Conservation (phyloP, 2,888 invertebrate genomes). For the Girardia tigrina region DNA sequence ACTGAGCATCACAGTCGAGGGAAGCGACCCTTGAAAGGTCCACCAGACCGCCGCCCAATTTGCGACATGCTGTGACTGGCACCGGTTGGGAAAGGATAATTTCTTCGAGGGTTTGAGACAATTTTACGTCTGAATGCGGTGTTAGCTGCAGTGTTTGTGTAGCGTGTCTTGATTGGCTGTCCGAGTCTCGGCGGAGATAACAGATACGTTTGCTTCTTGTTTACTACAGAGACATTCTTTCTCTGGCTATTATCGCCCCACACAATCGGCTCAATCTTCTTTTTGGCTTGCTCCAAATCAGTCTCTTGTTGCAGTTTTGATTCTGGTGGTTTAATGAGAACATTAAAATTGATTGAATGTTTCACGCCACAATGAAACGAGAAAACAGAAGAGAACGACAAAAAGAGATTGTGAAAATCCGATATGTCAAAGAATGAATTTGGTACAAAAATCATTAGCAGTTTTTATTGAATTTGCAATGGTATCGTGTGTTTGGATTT, state of each 20-base stretch:
- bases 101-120: background rate
- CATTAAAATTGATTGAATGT: no score
- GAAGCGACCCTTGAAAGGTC: background rate
- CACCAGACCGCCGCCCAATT: background rate
- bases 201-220: background rate
- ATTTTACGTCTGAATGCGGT: background rate
- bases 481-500: no score
- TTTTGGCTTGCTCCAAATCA: background rate
- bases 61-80: background rate
- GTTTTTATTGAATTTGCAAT: no score
- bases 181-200: background rate
- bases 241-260: background rate
- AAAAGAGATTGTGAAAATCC: no score
- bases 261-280: background rate
- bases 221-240: background rate
- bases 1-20: no score
- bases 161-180: constrained; percentile 1
- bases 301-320: background rate
- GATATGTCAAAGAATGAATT: no score
- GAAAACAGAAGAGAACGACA: no score
- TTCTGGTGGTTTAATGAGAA: no score
- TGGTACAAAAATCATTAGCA: no score
- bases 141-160: background rate
- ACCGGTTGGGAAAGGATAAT: background rate
- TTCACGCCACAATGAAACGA: no score